phyloP scores from a whole-genome alignment of 2,888 invertebrate genomes.

The Leptopilina myrica region DNA sequence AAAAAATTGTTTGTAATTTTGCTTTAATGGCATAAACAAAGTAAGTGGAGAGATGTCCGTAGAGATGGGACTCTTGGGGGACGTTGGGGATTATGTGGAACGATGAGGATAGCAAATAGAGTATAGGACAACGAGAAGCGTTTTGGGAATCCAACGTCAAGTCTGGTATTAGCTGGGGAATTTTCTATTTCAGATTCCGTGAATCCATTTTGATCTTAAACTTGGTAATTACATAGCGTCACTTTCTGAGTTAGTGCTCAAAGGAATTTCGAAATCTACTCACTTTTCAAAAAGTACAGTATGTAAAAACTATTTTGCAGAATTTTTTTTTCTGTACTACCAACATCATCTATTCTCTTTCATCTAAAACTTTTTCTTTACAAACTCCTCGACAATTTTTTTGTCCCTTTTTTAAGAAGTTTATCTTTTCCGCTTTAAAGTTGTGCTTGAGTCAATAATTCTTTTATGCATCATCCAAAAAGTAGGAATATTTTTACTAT shows the following conservation, averaged over 20 bases:
- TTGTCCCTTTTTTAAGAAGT: neutral
- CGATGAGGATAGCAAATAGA: slow-evolving; percentile 4
- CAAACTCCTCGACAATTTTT: neutral
- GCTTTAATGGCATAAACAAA: slow-evolving; percentile 27
- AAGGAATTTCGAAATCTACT: slow-evolving; percentile 2
- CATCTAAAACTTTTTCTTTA: neutral
- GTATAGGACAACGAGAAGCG: slow-evolving; percentile 40
- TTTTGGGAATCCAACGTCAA: slow-evolving; percentile 57
- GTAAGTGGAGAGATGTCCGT: slow-evolving; percentile 50
- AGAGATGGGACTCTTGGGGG: slow-evolving; percentile 57
- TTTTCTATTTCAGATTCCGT: slow-evolving; percentile 69
- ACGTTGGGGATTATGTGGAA: slow-evolving; percentile 41
- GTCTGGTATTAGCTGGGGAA: slow-evolving; percentile 65
- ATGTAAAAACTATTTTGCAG: neutral
- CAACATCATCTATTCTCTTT: neutral
- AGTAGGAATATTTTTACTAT: no score
- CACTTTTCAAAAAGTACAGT: neutral
- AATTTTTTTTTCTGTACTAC: neutral
- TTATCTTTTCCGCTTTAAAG: neutral
- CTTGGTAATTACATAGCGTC: slow-evolving; percentile 64
- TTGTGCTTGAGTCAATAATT: no score
- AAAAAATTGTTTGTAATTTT: slow-evolving; percentile 15
- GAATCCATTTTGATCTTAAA: slow-evolving; percentile 68
- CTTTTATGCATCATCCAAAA: no score
- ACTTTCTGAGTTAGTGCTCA: slow-evolving; percentile 38